Percentiles rank a stretch among this genome's conserved stretches.
Conservation (phyloP, 2,797 vertebrate genomes). For the Mycteria americana region DNA sequence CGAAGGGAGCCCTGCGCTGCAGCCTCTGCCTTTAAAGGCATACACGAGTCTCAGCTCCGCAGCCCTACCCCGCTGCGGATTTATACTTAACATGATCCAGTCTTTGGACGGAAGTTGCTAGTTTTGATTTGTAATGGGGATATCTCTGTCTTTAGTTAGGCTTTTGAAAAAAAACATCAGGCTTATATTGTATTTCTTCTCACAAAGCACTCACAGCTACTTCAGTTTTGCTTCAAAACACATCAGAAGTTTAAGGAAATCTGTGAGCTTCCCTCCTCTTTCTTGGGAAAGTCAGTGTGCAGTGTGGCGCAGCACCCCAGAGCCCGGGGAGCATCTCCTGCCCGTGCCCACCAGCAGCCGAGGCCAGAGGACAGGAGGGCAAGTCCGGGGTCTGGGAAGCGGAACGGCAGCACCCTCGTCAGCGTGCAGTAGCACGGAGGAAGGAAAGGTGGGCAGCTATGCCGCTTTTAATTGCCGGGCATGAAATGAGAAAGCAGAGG, state of each 20-base stretch:
- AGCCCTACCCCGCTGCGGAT: not conserved
- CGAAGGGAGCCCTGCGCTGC: not conserved
- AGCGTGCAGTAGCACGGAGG: fast-evolving
- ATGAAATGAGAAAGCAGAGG: not conserved
- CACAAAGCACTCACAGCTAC: not conserved
- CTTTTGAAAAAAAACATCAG: conserved; percentile 15
- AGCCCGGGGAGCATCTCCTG: not conserved
- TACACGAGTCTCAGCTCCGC: not conserved
- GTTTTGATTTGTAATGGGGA: conserved; percentile 40
- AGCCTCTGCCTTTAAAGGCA: not conserved
- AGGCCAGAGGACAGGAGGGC: not conserved
- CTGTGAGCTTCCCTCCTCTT: not conserved
- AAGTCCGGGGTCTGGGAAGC: not conserved
- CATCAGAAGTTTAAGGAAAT: not conserved
- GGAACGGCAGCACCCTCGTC: not conserved
- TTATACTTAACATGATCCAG: not conserved
- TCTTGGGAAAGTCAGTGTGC: not conserved
- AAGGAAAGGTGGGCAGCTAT: not conserved
- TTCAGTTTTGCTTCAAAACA: conserved; percentile 16
- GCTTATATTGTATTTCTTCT: conserved; percentile 11
- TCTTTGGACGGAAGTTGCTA: not conserved
- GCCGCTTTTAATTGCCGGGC: fast-evolving
- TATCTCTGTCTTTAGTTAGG: not conserved
- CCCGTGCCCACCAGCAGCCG: not conserved
- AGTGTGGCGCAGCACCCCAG: not conserved